Evolutionary conservation across 2,888 invertebrate species (phyloP), one percentile per base, ranked within the genome.

Genomic region (Tupiocoris notatus): DNA sequence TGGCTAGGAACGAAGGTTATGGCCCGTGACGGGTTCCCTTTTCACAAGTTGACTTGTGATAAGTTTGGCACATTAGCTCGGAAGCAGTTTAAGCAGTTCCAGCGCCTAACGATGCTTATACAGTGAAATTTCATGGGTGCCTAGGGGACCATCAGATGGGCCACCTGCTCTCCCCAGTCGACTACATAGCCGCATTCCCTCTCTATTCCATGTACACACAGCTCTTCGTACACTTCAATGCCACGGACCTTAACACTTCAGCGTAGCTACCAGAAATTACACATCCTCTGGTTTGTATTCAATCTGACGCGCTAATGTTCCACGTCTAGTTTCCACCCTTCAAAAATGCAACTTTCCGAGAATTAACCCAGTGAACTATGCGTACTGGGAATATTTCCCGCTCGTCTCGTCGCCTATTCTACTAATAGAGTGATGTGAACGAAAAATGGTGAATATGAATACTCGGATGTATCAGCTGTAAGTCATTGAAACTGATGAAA

Each of bases 91-190:
- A 39, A 39, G 39, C 12, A 39, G 39, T n/a, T n/a, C 39, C 39
- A 39, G 12, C 12, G 61, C n/a, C 59, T 70, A 70, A 70, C 70
- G 70, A 70, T 70, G 70, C 70, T 70, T 70, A 70, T 70, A 70
- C 70, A 70, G 70, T 70, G 70, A 70, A 39, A 70, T 70, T 70
- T 70, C 70, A 70, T 70, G 70, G 70, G 70, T 59, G 58, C 59
- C 70, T 70, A 17, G 70, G 70, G 70, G 58, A 70, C 70, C 70
- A 70, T 70, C 24, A 70, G 57, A 25, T 18, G 12, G 58, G 70
- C 70, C 70, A 70, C 70, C 70, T 70, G 70, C 70, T 70, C 54
- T 57, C 59, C 21, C 16, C 59, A 20, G 25, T 39, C 39, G n/a
- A n/a, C n/a, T n/a, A n/a, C n/a, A n/a, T n/a, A n/a, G n/a, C n/a